Conservation (phyloP, 2,797 vertebrate species). For the Accipiter superciliosus region DNA sequence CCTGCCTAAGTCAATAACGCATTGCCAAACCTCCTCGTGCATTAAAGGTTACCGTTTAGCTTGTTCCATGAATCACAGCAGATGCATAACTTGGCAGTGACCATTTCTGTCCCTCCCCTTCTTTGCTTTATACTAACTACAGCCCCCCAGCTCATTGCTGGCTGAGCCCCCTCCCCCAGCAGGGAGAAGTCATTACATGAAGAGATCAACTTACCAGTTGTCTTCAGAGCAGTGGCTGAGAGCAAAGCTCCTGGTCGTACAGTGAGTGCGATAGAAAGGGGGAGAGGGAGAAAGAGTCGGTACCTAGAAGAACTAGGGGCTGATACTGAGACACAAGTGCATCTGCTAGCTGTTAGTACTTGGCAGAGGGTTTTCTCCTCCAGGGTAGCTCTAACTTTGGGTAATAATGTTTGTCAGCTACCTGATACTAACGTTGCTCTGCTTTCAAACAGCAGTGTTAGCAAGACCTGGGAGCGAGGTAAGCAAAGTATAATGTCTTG, state of each 20-base stretch:
- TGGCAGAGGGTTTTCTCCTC: conserved; percentile 73
- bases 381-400: conserved; percentile 73
- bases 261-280: conserved; percentile 35
- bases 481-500: conserved; percentile 76
- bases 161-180: conserved; percentile 77
- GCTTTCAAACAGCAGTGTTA: conserved; percentile 82
- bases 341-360: conserved; percentile 79
- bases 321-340: conserved; percentile 72
- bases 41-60: conserved; percentile 68
- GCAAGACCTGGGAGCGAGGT: conserved; percentile 89
- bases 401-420: conserved; percentile 81
- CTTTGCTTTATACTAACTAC: conserved; percentile 69
- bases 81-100: conserved; percentile 77
- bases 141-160: conserved; percentile 77
- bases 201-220: conserved; percentile 83
- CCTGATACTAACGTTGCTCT: conserved; percentile 82
- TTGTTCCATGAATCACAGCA: conserved; percentile 77
- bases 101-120: conserved; percentile 78
- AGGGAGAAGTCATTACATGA: conserved; percentile 79
- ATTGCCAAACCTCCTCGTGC: conserved; percentile 50
- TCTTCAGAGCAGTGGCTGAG: conserved; percentile 76
- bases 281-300: conserved; percentile 40
- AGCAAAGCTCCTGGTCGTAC: conserved; percentile 66
- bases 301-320: conserved; percentile 60
- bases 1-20: conserved; percentile 63